Base-by-base conservation (phyloP, 2,888 invertebrate genomes). In the Rhingia rostrata region DNA sequence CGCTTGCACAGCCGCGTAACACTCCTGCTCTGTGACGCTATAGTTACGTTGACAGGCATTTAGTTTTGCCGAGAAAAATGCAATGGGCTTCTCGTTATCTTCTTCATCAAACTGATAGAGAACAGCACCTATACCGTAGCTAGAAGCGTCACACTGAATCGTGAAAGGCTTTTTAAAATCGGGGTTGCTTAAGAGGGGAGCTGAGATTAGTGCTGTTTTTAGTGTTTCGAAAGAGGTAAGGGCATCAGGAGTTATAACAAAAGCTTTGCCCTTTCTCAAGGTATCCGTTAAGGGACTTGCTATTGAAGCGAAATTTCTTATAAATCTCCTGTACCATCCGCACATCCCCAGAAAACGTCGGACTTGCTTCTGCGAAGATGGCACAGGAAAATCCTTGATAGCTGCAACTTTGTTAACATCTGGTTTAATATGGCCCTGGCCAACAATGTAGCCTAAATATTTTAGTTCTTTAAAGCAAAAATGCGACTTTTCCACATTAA, bases 271-370 rank as follows among this genome's bases (percentile, higher is more conserved):
- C 5, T 14, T 12, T 14, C 6, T 45, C 0, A 45, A n/a, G 1
- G 45, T 45, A 6, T 45, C 45, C 4, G 45, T 45, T 6, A 12
- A 12, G 14, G 45, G 45, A 14, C n/a, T n/a, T 4, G 45, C 45
- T 12, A 45, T 45, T 6, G 45, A 14, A 14, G 45, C 45, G 1
- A 45, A 45, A 12, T 45, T 12, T 14, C 45, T 5, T 12, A 58
- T 32, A 6, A 58, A 58, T n/a, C 58, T 58, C 58, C 58, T 12
- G 6, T 41, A 58, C 43, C 41, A 58, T 6, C 58, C 58, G 6
- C 35, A 35, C 6, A 43, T n/a, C n/a, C n/a, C n/a, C n/a, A n/a
- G n/a, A n/a, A n/a, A n/a, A n/a, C n/a, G n/a, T n/a, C n/a, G n/a
- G n/a, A n/a, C n/a, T n/a, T n/a, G n/a, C n/a, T n/a, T n/a, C n/a